phyloP scores from a whole-genome alignment of 2,797 vertebrate species.

The Onychomys leucogaster region DNA sequence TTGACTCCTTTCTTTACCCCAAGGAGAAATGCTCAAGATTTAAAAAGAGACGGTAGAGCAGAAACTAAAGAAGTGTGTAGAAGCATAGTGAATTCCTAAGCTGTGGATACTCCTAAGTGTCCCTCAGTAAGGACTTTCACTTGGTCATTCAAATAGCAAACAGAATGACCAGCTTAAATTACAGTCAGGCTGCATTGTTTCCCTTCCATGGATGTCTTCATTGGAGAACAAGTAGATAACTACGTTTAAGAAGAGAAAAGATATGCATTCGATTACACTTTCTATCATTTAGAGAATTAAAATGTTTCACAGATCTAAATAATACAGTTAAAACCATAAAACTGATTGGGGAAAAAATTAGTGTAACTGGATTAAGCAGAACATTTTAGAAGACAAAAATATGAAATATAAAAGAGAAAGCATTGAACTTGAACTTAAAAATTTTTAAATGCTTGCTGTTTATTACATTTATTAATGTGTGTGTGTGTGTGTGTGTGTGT shows the following conservation, averaged over 20 bases:
- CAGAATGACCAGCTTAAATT: background rate
- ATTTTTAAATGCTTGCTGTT: conserved; percentile 6
- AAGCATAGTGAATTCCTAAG: background rate
- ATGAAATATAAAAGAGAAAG: conserved; percentile 28
- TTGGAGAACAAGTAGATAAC: background rate
- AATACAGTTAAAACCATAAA: conserved; percentile 4
- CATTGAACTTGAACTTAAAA: background rate
- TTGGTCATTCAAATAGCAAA: background rate
- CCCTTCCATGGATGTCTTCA: background rate
- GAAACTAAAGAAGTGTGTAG: background rate
- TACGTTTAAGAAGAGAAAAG: background rate
- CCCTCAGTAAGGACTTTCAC: background rate
- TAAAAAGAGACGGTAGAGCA: background rate
- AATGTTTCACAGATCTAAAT: conserved; percentile 22
- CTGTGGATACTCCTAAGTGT: background rate
- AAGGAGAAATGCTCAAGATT: background rate
- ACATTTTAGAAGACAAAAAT: conserved; percentile 3
- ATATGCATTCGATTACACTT: background rate
- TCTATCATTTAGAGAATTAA: background rate
- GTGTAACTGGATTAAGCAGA: conserved; percentile 10
- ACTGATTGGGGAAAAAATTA: conserved; percentile 17
- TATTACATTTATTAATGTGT: background rate
- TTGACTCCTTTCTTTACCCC: conserved; percentile 1
- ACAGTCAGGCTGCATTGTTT: background rate
- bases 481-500: background rate